These are phyloP conservation scores for Sebastes iracundus DNA, from an alignment of 2,797 vertebrate species.

Conservation along the genomic window DNA sequence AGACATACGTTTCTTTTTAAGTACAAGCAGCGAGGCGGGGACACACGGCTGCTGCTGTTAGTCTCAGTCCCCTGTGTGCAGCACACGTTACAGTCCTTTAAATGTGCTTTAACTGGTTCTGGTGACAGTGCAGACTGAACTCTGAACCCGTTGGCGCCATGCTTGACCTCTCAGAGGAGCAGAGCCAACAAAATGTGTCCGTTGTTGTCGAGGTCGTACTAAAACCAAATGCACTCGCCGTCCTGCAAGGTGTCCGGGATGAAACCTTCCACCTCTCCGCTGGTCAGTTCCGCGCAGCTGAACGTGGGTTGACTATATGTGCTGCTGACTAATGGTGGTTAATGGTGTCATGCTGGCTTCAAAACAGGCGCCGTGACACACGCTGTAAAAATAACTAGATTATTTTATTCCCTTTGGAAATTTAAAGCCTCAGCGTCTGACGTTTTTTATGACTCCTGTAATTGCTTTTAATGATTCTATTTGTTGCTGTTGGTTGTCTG, in stretches of 20 bases:
- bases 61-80: constrained; percentile 20
- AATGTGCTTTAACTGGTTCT: constrained; percentile 1
- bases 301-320: not conserved
- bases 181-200: not conserved
- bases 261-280: constrained; percentile 16
- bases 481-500: constrained; percentile 27
- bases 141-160: not conserved
- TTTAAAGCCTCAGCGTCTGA: constrained; percentile 12
- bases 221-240: not conserved
- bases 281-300: not conserved
- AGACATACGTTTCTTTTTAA: constrained; percentile 66
- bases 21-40: constrained; percentile 28
- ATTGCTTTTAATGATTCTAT: constrained; percentile 41
- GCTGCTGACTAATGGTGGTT: constrained; percentile 47
- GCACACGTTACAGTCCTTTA: not conserved
- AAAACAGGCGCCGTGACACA: constrained; percentile 5
- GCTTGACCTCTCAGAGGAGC: not conserved
- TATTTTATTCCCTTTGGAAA: constrained; percentile 17
- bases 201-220: not conserved
- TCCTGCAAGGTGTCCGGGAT: not conserved
- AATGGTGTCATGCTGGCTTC: constrained; percentile 37
- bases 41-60: constrained; percentile 20
- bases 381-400: constrained; percentile 15
- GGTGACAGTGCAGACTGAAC: constrained; percentile 2
- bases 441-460: constrained; percentile 39